Evolutionary conservation across 2,888 invertebrate species (phyloP), one percentile per base, ranked within the genome.

Genomic region (Luperina nickerlii): DNA sequence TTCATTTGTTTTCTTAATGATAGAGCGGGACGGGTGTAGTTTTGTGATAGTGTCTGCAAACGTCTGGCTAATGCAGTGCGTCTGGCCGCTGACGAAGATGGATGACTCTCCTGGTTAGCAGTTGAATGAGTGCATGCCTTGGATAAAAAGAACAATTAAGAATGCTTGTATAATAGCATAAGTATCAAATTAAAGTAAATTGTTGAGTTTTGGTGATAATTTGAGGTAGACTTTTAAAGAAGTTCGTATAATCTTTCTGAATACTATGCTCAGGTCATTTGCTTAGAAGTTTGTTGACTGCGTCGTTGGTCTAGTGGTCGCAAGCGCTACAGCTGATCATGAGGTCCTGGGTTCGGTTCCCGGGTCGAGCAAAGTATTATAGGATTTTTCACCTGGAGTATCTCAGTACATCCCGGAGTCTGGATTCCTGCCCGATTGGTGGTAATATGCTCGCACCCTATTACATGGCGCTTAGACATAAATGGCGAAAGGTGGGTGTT

Each of bases 51-150:
- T 74, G 86, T 81, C 87, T 91, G 78, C 74, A 90, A 93, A 84
- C 85, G 94, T 94, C 95, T 94, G 95, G 94, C 92, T 95, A 95
- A 96, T 95, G 95, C 94, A 92, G 91, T 93, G 92, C 93, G 95
- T 94, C 93, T 95, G 93, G 92, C 78, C 88, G 83, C 85, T 95
- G 96, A 96, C 94, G 96, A 96, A 96, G 96, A 96, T 95, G 93
- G 96, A 96, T 96, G 95, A 89, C 85, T 89, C 89, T 92, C 89
- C 92, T 94, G 94, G 93, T 95, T 92, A 95, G 94, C 91, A 92
- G 92, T 89, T 94, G 94, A 94, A 94, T 94, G 94, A 94, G 93
- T 93, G 93, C 92, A 93, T 92, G 87, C 89, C 87, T 86, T 87
- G 84, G 87, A 85, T 85, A 88, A 89, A 90, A 90, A 87, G 87